phyloP scores from a whole-genome alignment of 2,888 invertebrate species.

The Pomacea canaliculata region DNA sequence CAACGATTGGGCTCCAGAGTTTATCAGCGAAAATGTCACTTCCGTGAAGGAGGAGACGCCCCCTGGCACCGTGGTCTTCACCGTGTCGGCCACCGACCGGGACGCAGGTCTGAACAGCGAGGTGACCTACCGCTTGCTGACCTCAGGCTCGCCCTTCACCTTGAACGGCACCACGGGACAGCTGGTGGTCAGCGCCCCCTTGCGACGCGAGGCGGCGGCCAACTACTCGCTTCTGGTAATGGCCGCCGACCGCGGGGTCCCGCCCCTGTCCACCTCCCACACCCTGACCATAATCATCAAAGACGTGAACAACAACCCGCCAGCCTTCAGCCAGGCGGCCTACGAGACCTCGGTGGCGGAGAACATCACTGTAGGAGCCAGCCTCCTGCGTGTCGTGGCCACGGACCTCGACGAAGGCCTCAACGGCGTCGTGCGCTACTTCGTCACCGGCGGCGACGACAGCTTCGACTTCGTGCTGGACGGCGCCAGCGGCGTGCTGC shows the following conservation, averaged over 20 bases:
- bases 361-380: conserved; percentile 88
- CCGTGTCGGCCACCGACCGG: conserved; percentile 85
- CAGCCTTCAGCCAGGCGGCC: conserved; percentile 82
- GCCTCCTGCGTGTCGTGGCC: conserved; percentile 84
- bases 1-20: conserved; percentile 92
- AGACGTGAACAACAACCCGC: conserved; percentile 85
- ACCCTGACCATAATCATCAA: conserved; percentile 75
- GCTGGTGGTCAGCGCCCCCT: conserved; percentile 84
- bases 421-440: conserved; percentile 88
- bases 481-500: conserved; percentile 82
- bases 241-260: conserved; percentile 69
- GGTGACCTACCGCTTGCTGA: conserved; percentile 76
- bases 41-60: conserved; percentile 76
- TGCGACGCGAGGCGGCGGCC: conserved; percentile 77
- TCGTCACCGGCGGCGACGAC: conserved; percentile 77
- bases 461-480: conserved; percentile 85
- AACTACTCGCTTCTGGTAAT: conserved; percentile 55
- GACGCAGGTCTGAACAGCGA: conserved; percentile 89
- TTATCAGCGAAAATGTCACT: conserved; percentile 83
- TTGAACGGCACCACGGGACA: conserved; percentile 90
- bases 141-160: conserved; percentile 81
- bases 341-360: conserved; percentile 93
- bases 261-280: conserved; percentile 83
- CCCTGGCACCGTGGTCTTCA: conserved; percentile 86
- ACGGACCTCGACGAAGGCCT: conserved; percentile 88